Conservation (phyloP, 2,797 vertebrate genomes). For the Oryzias sinensis region DNA sequence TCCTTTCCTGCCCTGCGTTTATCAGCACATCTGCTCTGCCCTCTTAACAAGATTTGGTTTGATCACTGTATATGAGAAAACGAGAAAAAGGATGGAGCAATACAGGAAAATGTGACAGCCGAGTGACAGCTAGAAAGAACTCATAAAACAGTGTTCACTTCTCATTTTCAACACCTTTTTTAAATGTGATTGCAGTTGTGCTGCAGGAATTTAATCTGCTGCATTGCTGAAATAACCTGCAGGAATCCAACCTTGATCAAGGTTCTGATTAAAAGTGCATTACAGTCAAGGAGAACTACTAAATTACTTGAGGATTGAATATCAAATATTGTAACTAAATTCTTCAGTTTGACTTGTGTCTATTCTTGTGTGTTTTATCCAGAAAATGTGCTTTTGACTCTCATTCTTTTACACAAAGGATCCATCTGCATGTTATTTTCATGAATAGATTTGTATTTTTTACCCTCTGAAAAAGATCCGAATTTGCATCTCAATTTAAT, state of each 20-base stretch:
- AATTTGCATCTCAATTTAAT: conserved; percentile 14
- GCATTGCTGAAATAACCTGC: not conserved
- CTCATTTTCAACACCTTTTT: not conserved
- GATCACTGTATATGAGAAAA: not conserved
- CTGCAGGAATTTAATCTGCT: not conserved
- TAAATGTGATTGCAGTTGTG: not conserved
- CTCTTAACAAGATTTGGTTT: not conserved
- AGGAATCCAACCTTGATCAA: not conserved
- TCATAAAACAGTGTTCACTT: not conserved
- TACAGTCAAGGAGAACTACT: not conserved
- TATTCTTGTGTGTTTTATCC: conserved; percentile 4
- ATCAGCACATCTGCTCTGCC: not conserved
- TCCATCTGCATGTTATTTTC: conserved; percentile 3
- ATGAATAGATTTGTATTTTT: conserved; percentile 6
- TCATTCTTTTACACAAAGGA: conserved; percentile 4
- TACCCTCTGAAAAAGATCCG: conserved; percentile 12
- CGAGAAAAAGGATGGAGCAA: not conserved
- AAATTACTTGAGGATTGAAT: conserved; percentile 7
- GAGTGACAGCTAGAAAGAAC: not conserved
- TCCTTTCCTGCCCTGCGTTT: conserved; percentile 16
- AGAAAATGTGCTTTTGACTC: conserved; percentile 1
- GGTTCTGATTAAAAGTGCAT: not conserved
- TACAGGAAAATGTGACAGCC: not conserved
- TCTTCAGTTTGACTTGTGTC: not conserved
- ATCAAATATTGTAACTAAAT: conserved; percentile 12